Conservation (phyloP, 53 echinoderm and acorn worm species). For the Holothuria scabra region DNA sequence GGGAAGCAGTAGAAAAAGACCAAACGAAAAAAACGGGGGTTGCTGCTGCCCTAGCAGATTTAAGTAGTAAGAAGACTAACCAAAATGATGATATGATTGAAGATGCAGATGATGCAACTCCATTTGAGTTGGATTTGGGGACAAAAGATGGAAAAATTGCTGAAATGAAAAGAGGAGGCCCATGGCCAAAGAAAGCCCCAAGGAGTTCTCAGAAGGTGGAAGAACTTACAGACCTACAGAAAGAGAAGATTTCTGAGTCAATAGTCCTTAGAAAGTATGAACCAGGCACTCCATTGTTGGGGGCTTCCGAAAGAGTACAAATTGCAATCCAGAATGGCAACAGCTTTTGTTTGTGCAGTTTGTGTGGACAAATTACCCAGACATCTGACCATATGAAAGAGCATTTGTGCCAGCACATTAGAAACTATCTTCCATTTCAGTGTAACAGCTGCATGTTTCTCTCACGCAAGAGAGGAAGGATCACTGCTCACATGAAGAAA, state of each 20-base stretch:
- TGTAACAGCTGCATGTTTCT: conserved; percentile 26
- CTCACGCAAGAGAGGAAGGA: conserved; percentile 14
- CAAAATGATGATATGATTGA: too few species aligned
- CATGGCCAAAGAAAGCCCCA: too few species aligned
- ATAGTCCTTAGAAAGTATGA: neutral
- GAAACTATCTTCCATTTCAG: conserved; percentile 20
- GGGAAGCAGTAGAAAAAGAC: too few species aligned
- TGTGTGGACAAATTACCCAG: conserved; percentile 3
- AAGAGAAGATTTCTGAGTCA: conserved; percentile 1
- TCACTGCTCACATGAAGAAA: conserved; percentile 46
- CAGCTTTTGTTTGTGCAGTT: conserved; percentile 7
- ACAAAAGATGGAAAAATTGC: too few species aligned
- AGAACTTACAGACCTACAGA: neutral
- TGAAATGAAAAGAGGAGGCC: too few species aligned
- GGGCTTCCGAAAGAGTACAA: conserved; percentile 28
- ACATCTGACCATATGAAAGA: conserved; percentile 17
- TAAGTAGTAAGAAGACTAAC: too few species aligned
- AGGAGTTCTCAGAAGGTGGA: neutral
- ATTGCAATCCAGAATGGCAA: conserved; percentile 13
- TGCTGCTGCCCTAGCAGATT: too few species aligned
- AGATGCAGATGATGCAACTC: too few species aligned
- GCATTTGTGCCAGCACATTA: conserved; percentile 23
- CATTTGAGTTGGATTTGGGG: too few species aligned
- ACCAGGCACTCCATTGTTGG: neutral
- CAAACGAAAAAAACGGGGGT: too few species aligned